Conservation (phyloP, 1,140 invertebrate species). For the Drosophila bocqueti region DNA sequence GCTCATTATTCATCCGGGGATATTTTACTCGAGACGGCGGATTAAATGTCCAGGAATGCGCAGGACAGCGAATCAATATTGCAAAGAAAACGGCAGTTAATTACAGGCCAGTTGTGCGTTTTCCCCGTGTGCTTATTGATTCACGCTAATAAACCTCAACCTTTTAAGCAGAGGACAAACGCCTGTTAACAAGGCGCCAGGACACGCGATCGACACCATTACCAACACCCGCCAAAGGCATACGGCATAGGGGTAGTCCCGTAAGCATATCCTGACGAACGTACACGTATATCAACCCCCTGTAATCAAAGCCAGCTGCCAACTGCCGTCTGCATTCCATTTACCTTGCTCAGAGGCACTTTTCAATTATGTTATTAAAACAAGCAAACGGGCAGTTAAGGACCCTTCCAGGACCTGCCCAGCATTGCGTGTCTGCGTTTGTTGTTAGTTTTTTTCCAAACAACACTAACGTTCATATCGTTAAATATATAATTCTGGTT, state of each 20-base stretch:
- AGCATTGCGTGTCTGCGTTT: slow-evolving; percentile 49
- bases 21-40: slow-evolving; percentile 13
- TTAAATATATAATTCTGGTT: slow-evolving; percentile 51
- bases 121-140: slow-evolving; percentile 63
- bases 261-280: background rate
- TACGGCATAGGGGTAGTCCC: slow-evolving; percentile 26
- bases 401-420: slow-evolving; percentile 60
- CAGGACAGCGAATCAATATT: slow-evolving; percentile 53
- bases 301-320: slow-evolving; percentile 68
- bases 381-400: slow-evolving; percentile 65
- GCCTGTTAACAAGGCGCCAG: slow-evolving; percentile 67
- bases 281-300: slow-evolving; percentile 29
- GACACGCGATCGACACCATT: slow-evolving; percentile 65
- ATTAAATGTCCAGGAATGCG: slow-evolving; percentile 23
- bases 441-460: slow-evolving; percentile 26
- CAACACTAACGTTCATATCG: slow-evolving; percentile 30
- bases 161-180: slow-evolving; percentile 67
- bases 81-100: slow-evolving; percentile 72
- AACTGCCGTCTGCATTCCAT: slow-evolving; percentile 64
- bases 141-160: slow-evolving; percentile 66
- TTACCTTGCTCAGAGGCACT: slow-evolving; percentile 64
- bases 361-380: slow-evolving; percentile 84
- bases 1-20: slow-evolving; percentile 70
- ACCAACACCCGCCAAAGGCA: slow-evolving; percentile 24
- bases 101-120: slow-evolving; percentile 46